A percentile compares a stretch with the other conserved stretches of the same genome.
Evolutionary conservation across 2,888 invertebrate species (phyloP).

Genomic region (Euspilapteryx auroguttella): DNA sequence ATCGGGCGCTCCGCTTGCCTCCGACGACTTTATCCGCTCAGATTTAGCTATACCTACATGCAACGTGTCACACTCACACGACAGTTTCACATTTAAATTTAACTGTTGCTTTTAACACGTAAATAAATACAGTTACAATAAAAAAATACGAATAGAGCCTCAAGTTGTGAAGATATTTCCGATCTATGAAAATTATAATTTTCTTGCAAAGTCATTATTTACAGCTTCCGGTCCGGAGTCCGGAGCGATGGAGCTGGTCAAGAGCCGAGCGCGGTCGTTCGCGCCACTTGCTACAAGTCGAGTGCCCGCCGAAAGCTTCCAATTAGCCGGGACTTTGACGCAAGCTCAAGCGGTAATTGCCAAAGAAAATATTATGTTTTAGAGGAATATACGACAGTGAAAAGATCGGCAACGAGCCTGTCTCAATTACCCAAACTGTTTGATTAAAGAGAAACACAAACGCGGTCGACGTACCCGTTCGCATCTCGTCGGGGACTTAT

Average conservation of each 20-base stretch:
- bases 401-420: conserved; percentile 12
- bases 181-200: no score
- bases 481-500: conserved; percentile 27
- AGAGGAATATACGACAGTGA: conserved; percentile 27
- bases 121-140: no score
- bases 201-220: no score
- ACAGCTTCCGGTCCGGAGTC: no score
- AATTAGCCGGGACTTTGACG: conserved; percentile 51
- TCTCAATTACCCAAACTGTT: no score
- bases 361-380: conserved; percentile 44
- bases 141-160: no score
- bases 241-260: background rate
- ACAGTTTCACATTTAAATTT: no score
- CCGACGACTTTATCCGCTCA: conserved; percentile 53
- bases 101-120: no score
- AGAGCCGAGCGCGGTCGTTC: background rate
- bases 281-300: conserved; percentile 32
- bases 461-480: conserved; percentile 27
- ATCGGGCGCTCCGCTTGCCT: conserved; percentile 38
- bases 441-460: conserved; percentile 40
- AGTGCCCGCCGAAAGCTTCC: conserved; percentile 33
- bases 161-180: no score
- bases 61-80: no score
- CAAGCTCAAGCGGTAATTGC: conserved; percentile 34
- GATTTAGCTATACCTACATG: no score